Percentiles rank a stretch among this genome's conserved stretches.
phyloP scores from a whole-genome alignment of 2,888 invertebrate species.

The Melitaea athalia region DNA sequence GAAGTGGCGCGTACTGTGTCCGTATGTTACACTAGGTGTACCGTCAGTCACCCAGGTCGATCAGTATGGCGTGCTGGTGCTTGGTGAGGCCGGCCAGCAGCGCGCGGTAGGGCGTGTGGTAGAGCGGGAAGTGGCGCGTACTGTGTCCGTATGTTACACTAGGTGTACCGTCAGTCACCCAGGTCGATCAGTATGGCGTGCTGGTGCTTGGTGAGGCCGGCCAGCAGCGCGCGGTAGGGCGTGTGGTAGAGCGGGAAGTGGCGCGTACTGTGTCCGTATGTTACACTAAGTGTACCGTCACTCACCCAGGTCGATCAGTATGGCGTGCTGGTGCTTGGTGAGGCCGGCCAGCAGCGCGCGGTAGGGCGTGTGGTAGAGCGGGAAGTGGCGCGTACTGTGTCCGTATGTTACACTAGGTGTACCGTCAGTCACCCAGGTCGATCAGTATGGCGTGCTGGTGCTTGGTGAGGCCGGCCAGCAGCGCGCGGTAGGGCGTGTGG shows the following conservation, averaged over 20 bases:
- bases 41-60: conserved; percentile 89
- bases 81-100: conserved; percentile 94
- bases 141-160: too few species aligned
- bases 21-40: too few species aligned
- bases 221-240: conserved; percentile 90
- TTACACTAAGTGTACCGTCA: not conserved
- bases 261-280: conserved; percentile 56
- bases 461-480: conserved; percentile 93
- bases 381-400: conserved; percentile 80
- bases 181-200: conserved; percentile 98
- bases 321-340: conserved; percentile 98
- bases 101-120: conserved; percentile 89
- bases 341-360: conserved; percentile 90
- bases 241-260: conserved; percentile 89
- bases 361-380: conserved; percentile 90
- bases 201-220: conserved; percentile 95
- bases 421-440: conserved; percentile 87
- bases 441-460: conserved; percentile 98
- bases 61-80: conserved; percentile 97
- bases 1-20: conserved; percentile 76
- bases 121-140: conserved; percentile 86
- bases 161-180: conserved; percentile 73
- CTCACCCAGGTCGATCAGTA: conserved; percentile 94
- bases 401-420: too few species aligned
- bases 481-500: conserved; percentile 88